Percentiles rank a stretch among this genome's conserved stretches.
phyloP scores from a whole-genome alignment of 2,888 invertebrate species.

The Lycaena phlaeas region DNA sequence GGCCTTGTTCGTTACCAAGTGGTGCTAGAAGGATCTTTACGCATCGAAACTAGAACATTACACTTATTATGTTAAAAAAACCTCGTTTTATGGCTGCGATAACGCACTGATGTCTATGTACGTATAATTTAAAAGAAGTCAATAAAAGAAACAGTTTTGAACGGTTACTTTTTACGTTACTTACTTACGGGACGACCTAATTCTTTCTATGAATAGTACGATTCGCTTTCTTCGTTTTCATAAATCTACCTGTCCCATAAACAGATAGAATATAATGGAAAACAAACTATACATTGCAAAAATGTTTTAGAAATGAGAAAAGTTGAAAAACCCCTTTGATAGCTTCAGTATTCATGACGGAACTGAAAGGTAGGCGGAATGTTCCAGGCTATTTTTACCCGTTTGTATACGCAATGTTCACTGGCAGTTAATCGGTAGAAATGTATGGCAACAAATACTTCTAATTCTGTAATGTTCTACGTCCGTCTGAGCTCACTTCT shows the following conservation, averaged over 20 bases:
- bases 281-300: not conserved
- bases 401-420: slow-evolving; percentile 8
- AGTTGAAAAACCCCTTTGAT: slow-evolving; percentile 1
- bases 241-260: not conserved
- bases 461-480: slow-evolving; percentile 32
- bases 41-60: too few relatives aligned
- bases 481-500: slow-evolving; percentile 30
- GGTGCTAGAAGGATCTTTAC: too few relatives aligned
- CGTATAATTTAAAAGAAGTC: too few relatives aligned
- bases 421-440: slow-evolving; percentile 4
- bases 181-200: too few relatives aligned
- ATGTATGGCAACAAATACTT: slow-evolving; percentile 20
- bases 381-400: slow-evolving; percentile 9
- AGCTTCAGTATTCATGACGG: not conserved
- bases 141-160: too few relatives aligned
- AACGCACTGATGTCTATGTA: too few relatives aligned
- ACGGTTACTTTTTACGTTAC: too few relatives aligned
- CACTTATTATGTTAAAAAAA: too few relatives aligned
- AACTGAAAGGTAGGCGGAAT: slow-evolving; percentile 1
- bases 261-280: not conserved
- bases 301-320: not conserved
- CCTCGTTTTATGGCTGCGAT: too few relatives aligned
- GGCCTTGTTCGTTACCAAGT: too few relatives aligned
- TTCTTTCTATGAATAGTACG: not conserved
- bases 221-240: slow-evolving; percentile 1